phyloP scores from a whole-genome alignment of 2,797 vertebrate genomes.

The Heteromormyrus szaboi region DNA sequence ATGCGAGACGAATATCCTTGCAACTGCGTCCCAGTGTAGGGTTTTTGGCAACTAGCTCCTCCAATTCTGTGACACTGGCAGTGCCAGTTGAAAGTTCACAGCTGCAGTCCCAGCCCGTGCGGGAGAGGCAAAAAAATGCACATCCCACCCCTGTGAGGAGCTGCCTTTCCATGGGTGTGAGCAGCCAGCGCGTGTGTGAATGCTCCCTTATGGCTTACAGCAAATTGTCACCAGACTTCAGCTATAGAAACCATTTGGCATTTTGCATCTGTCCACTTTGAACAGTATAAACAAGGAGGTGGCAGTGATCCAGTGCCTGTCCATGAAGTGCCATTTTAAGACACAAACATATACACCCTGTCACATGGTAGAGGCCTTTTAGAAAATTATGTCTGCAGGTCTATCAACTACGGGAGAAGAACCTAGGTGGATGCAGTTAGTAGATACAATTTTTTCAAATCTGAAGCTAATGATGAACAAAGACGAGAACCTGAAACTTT shows the following conservation, averaged over 20 bases:
- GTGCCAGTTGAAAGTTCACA: slow-evolving; percentile 6
- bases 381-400: background rate
- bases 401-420: background rate
- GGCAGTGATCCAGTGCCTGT: background rate
- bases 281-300: background rate
- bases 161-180: background rate
- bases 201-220: slow-evolving; percentile 9
- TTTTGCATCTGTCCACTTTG: background rate
- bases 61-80: background rate
- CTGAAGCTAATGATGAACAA: background rate
- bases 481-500: background rate
- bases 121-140: background rate
- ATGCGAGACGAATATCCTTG: background rate
- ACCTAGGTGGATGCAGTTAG: background rate
- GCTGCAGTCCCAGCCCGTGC: background rate
- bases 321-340: background rate
- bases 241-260: background rate
- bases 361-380: background rate
- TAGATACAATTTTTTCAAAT: background rate
- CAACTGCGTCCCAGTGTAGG: background rate
- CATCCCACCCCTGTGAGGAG: background rate
- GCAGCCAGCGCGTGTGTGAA: background rate
- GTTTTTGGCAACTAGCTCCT: background rate
- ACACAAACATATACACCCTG: background rate
- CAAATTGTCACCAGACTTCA: background rate